A percentile compares a stretch with the other conserved stretches of the same genome.
These are phyloP conservation scores for Chloropsis cyanopogon DNA, from an alignment of 2,113 vertebrate genomes.

Conservation along the genomic window DNA sequence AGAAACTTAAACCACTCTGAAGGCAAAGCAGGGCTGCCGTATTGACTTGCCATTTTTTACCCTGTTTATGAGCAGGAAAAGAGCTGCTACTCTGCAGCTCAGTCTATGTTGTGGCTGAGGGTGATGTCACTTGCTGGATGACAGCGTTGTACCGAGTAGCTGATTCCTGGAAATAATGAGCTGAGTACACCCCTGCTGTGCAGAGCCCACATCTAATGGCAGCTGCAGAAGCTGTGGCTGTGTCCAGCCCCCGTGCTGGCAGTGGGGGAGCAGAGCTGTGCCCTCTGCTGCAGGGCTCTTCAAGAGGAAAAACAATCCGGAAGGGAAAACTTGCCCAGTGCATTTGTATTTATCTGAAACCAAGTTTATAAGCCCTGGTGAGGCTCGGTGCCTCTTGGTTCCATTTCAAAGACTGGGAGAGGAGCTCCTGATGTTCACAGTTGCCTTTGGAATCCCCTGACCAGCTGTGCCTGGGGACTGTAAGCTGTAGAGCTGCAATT, in stretches of 20 bases:
- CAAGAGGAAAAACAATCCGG: not conserved
- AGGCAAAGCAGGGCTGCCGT: not conserved
- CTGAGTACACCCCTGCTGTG: not conserved
- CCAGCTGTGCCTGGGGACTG: not conserved
- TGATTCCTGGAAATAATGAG: not conserved
- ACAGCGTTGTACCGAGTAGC: not conserved
- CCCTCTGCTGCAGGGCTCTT: not conserved
- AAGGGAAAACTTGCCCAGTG: not conserved
- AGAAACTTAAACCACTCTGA: not conserved
- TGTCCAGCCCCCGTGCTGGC: accelerated
- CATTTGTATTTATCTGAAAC: not conserved
- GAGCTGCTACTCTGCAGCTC: not conserved
- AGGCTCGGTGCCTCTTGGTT: accelerated
- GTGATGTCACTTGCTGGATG: not conserved
- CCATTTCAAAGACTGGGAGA: not conserved
- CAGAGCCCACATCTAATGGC: not conserved
- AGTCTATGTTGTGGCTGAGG: not conserved
- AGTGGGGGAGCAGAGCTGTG: not conserved
- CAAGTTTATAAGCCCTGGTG: not conserved
- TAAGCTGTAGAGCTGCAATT: accelerated
- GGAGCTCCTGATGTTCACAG: not conserved
- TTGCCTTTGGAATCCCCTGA: not conserved
- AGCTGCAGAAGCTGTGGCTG: not conserved
- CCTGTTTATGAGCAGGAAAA: not conserved
- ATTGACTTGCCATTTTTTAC: not conserved